Conservation (phyloP, 1,140 invertebrate genomes). For the Saccostrea cuccullata region DNA sequence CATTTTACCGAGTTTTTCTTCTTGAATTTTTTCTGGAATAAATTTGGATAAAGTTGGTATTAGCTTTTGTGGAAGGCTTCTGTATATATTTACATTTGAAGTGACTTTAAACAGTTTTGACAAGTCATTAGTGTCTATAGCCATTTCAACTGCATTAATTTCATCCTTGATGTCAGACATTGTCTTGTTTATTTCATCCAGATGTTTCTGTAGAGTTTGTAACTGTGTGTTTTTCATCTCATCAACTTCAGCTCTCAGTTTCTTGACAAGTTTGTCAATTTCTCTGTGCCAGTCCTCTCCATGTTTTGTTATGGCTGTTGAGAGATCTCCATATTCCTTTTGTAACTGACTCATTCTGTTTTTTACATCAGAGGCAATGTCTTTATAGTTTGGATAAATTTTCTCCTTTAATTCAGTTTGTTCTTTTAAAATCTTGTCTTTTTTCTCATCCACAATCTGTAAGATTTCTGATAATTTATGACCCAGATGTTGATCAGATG, state of each 20-base stretch:
- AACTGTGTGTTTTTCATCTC: too few species aligned
- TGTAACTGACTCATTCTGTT: neutral
- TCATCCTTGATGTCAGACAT: too few species aligned
- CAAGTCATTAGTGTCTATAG: too few species aligned
- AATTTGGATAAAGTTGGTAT: too few species aligned
- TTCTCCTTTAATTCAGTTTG: neutral
- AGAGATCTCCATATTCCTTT: neutral
- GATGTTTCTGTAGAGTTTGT: too few species aligned
- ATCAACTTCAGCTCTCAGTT: neutral
- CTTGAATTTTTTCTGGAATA: too few species aligned
- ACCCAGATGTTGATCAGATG: neutral
- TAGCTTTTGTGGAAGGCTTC: too few species aligned
- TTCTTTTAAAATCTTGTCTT: neutral
- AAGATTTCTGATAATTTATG: neutral
- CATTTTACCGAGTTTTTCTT: too few species aligned
- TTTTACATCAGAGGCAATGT: neutral
- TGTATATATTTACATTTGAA: too few species aligned
- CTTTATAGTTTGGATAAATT: neutral
- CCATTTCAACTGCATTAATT: too few species aligned
- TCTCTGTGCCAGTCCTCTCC: neutral
- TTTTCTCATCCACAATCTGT: neutral
- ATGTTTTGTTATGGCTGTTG: neutral
- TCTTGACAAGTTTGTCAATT: neutral
- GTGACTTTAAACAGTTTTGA: too few species aligned
- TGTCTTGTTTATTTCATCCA: too few species aligned